Conservation (phyloP, 2,797 vertebrate species). For the Phrynocephalus forsythii region DNA sequence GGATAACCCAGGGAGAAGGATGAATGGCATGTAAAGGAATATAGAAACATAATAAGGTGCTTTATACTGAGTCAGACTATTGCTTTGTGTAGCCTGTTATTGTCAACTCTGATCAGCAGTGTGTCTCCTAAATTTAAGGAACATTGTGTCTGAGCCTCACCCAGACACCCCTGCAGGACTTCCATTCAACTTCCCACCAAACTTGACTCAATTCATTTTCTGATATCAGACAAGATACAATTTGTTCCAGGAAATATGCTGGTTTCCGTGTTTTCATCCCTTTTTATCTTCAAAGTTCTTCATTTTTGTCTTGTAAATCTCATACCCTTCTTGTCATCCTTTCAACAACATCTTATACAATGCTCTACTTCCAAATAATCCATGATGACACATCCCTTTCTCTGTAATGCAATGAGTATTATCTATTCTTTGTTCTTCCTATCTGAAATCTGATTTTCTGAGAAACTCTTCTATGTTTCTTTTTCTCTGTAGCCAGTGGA, state of each 20-base stretch:
- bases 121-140: too few species aligned
- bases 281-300: not conserved
- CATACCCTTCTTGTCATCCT: constrained; percentile 1
- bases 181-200: too few species aligned
- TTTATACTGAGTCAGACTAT: too few species aligned
- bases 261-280: not conserved
- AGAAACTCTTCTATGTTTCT: not conserved
- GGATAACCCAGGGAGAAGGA: too few species aligned
- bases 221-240: too few species aligned
- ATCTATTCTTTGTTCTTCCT: constrained; percentile 2
- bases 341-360: not conserved
- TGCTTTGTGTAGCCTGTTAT: too few species aligned
- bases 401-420: not conserved
- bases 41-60: too few species aligned
- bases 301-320: not conserved
- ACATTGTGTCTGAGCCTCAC: too few species aligned
- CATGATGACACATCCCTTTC: not conserved
- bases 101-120: too few species aligned
- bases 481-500: not conserved
- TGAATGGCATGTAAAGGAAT: too few species aligned
- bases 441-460: constrained; percentile 7
- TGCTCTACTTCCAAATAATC: not conserved
- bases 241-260: not conserved
- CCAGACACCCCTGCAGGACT: too few species aligned
- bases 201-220: too few species aligned